These are phyloP conservation scores for Acanthornis magna DNA, from an alignment of 2,797 vertebrate genomes.

Conservation along the genomic window DNA sequence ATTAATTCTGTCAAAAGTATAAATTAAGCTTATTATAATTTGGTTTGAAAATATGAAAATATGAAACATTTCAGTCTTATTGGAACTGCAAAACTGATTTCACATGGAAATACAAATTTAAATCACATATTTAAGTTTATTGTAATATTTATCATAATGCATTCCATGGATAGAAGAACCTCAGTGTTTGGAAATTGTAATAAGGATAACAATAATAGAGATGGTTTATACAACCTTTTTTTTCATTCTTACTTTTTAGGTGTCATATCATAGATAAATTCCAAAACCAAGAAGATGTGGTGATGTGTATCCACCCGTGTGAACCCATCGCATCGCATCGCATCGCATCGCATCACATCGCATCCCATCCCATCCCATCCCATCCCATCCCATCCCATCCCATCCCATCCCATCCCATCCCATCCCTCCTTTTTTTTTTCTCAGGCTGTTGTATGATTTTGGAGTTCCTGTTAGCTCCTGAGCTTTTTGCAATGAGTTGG, in stretches of 20 bases:
- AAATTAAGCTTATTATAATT: background rate
- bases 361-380: too few relatives aligned
- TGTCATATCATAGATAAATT: background rate
- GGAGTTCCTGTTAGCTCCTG: background rate
- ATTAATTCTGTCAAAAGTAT: background rate
- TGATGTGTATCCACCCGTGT: fast-evolving
- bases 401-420: too few relatives aligned
- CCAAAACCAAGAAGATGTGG: background rate
- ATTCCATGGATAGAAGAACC: background rate
- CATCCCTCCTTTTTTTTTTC: background rate
- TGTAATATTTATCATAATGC: background rate
- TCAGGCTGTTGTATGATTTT: background rate
- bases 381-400: too few relatives aligned
- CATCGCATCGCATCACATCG: too few relatives aligned
- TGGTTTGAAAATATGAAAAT: background rate
- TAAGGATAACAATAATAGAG: background rate
- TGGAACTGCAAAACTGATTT: background rate
- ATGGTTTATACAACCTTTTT: background rate
- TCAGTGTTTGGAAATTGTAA: background rate
- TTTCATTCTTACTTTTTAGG: background rate
- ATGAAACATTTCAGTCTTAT: background rate
- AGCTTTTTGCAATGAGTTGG: background rate
- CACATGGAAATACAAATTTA: background rate
- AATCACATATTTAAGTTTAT: background rate
- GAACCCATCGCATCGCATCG: background rate